Base-by-base conservation (phyloP, 2,888 invertebrate species). In the Schrankia costaestrigalis region DNA sequence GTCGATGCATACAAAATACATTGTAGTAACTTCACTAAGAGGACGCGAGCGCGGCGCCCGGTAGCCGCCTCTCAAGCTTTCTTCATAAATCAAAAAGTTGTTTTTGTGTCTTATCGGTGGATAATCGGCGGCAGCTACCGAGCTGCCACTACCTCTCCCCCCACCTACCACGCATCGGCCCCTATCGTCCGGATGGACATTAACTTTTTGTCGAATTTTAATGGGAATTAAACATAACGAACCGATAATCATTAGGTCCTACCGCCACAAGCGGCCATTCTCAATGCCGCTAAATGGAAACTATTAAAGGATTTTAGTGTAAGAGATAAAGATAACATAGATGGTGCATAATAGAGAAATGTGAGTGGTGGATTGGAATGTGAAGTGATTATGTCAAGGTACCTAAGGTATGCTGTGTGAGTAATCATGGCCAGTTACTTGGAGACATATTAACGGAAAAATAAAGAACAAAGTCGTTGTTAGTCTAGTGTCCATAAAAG, bases 31-130 rank as follows among this genome's bases (percentile, higher is more conserved):
- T 57, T 71, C 76, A 70, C 72, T 74, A 72, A 45, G 50, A 32
- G 55, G 64, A 45, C 45, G 51, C 33, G 52, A 54, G 50, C 60
- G 76, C 78, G 78, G 80, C 83, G 78, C 77, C 83, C 84, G 60
- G 85, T 84, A 85, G 85, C 83, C 73, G 78, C 67, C 72, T 71
- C 69, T 63, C 63, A 56, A 70, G 78, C 78, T 81, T 80, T 82
- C 81, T 80, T 84, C 83, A 85, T 85, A 85, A 85, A 85, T 85
- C 85, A 85, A 84, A 83, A 83, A 75, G 82, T 77, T 78, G 84
- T 83, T 83, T 84, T 84, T 82, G 76, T 82, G 75, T 69, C 71
- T 81, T 85, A 86, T 83, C 85, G 76, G 66, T 72, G 72, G 76
- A 81, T 83, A 83, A 84, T 84, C 83, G 78, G 73, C 75, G 73